Evolutionary conservation across 2,888 invertebrate genomes (phyloP).

Genomic region (Drosophila sordidula): DNA sequence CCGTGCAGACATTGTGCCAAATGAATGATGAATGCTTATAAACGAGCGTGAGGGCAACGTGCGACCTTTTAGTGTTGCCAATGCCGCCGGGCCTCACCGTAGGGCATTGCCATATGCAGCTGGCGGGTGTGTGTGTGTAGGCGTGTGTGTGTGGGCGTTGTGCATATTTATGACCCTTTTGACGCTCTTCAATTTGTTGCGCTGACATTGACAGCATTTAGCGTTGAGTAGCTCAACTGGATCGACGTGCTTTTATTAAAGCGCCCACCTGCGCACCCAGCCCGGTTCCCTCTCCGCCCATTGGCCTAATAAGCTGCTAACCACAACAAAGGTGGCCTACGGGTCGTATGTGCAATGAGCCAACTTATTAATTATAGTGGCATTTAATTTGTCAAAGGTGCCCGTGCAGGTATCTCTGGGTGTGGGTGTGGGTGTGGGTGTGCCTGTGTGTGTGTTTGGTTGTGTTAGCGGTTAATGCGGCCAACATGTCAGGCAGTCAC

Average conservation of each 20-base stretch:
- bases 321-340: slow-evolving; percentile 31
- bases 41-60: slow-evolving; percentile 64
- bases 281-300: neutral
- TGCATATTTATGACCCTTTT: slow-evolving; percentile 62
- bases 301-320: slow-evolving; percentile 6
- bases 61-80: slow-evolving; percentile 67
- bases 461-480: slow-evolving; percentile 23
- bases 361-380: slow-evolving; percentile 49
- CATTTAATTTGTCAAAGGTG: slow-evolving; percentile 48
- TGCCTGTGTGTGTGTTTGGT: neutral
- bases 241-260: slow-evolving; percentile 43
- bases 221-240: slow-evolving; percentile 43
- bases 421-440: neutral
- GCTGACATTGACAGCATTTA: slow-evolving; percentile 51
- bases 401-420: neutral
- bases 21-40: slow-evolving; percentile 75
- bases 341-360: slow-evolving; percentile 34
- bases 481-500: slow-evolving; percentile 16
- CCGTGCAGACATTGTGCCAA: slow-evolving; percentile 53
- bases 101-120: slow-evolving; percentile 40
- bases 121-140: slow-evolving; percentile 3
- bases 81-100: slow-evolving; percentile 26
- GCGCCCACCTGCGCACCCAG: neutral
- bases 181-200: slow-evolving; percentile 52
- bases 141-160: slow-evolving; percentile 19